Base-by-base conservation (phyloP, 2,113 vertebrate genomes). In the Hippotragus niger region DNA sequence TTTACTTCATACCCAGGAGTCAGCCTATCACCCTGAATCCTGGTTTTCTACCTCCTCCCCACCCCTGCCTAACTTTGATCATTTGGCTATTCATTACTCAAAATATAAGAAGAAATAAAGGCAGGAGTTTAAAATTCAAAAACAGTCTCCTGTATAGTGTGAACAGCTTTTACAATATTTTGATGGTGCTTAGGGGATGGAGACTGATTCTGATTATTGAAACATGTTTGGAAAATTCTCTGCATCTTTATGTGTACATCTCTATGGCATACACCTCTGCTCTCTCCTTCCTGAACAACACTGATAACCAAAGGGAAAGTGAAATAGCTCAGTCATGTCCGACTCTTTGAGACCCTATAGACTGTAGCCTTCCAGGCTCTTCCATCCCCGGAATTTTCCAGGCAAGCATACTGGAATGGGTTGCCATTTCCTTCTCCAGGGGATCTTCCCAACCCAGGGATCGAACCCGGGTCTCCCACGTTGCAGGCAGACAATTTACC, bases 401-500 rank as follows among this genome's bases (percentile, higher is more conserved):
- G 67, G 67, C 67, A 71, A 71, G 67, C 11, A 10, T 71, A 71
- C n/a, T 71, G 19, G 67, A 71, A 19, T 71, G n/a, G n/a, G 10
- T 71, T 71, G 64, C 64, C n/a, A 36, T 36, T 71, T 71, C 64
- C n/a, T 36, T 71, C 64, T 71, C 64, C n/a, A 36, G 9, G n/a
- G 19, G 67, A 71, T 36, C 67, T 71, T 71, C 67, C 67, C 2
- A 0, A 23, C 17, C 8, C 67, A 71, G n/a, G 10, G 67, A 40
- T 40, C 2, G 5, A 71, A 71, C 67, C 19, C 10, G 0, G 5
- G n/a, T 71, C n/a, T 71, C 67, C 19, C 19, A 0, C 4, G 0
- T 71, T 23, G n/a, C 67, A 23, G n/a, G n/a, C n/a, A 71, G 19
- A 40, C 67, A 71, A 9, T 12, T 71, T 71, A 71, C 10, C 67